A percentile compares a stretch with the other conserved stretches of the same genome.
Evolutionary conservation across 2,113 vertebrate genomes (phyloP).

Genomic region (Laticauda colubrina): DNA sequence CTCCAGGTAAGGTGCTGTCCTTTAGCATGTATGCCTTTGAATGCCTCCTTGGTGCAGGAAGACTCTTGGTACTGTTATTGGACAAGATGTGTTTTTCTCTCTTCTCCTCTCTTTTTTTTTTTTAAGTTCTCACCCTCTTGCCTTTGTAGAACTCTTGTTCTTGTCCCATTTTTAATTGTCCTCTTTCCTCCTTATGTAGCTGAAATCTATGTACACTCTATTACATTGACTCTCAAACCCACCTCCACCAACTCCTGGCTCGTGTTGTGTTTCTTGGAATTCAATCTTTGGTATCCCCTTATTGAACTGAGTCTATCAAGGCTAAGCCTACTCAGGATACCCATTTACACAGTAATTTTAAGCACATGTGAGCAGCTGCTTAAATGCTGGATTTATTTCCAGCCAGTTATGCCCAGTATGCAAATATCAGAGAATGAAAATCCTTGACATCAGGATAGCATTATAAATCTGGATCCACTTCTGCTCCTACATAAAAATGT

Average conservation of each 20-base stretch:
- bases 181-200: background rate
- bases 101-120: background rate
- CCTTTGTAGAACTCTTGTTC: background rate
- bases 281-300: background rate
- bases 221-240: background rate
- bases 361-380: background rate
- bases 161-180: background rate
- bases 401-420: background rate
- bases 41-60: background rate
- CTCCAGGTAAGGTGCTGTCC: background rate
- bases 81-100: background rate
- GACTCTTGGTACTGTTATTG: background rate
- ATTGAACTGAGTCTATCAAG: background rate
- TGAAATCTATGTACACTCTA: background rate
- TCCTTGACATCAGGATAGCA: background rate
- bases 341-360: background rate
- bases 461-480: background rate
- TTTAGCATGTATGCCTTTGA: background rate
- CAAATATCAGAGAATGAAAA: background rate
- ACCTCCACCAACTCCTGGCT: background rate
- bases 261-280: background rate
- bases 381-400: background rate
- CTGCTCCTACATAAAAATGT: background rate
- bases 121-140: background rate
- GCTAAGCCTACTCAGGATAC: background rate